Evolutionary conservation across 1,140 invertebrate genomes (phyloP), one percentile per base, ranked within the genome.

Genomic region (Eumaeus atala): DNA sequence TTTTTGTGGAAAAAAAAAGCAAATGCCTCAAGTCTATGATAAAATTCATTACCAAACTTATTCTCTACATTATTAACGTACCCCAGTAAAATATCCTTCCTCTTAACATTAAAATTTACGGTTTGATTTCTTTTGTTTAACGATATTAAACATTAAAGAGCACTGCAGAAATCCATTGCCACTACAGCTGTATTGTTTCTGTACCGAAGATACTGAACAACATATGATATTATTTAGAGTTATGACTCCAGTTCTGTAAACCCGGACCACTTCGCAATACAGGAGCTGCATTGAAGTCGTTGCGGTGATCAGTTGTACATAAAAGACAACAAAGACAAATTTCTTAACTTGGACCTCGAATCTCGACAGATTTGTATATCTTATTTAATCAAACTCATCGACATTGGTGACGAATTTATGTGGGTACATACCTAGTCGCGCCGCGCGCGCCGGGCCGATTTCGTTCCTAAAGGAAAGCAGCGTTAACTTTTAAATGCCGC

Each of bases 1-100:
- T 44, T 44, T 44, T 44, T 6, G 40, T 44, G 16, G 3, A 44
- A 44, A 44, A n/a, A 40, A 40, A 44, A 44, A 14, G 40, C 40
- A 44, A 40, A 12, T 14, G 40, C 40, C 40, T 44, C 16, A 44
- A 16, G 17, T 44, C 40, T 14, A 44, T 44, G 40, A 44, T 44
- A 44, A 16, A 44, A 44, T 44, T 44, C 16, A 44, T 44, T 44
- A 17, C 40, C 5, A 14, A 44, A 44, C 14, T 44, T 44, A 14
- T 44, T 44, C 12, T 8, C 12, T 44, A 12, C 40, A 16, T 44
- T 44, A 44, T 44, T 16, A 44, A 44, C 17, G 40, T 44, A 44
- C 40, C 12, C 9, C 14, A 44, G 17, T 14, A 44, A 44, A 44
- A 44, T 44, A 16, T 28, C 40, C 40, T 14, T 14, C 12, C 21